These are phyloP conservation scores for Reticulitermes lucifugus DNA, from an alignment of 2,888 invertebrate species.

Conservation along the genomic window DNA sequence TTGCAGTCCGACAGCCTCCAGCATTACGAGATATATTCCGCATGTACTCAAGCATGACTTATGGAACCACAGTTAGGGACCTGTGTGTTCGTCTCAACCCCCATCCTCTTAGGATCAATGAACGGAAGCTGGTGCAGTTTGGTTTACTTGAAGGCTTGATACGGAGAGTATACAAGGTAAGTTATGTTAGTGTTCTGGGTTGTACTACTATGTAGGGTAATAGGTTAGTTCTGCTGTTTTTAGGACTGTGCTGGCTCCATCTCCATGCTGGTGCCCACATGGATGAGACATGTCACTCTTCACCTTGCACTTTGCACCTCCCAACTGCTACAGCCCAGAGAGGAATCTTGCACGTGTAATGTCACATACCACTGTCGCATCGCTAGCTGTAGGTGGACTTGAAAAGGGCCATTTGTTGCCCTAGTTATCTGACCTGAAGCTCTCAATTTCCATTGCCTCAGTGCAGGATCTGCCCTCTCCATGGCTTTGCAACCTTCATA, in stretches of 20 bases:
- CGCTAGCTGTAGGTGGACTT: not conserved
- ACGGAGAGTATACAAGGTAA: slow-evolving; percentile 81
- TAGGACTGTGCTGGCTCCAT: too few relatives aligned
- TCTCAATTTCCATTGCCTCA: too few relatives aligned
- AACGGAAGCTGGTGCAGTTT: slow-evolving; percentile 86
- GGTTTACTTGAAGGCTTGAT: slow-evolving; percentile 89
- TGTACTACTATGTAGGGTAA: too few relatives aligned
- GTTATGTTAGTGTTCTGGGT: not conserved
- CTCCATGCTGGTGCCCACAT: too few relatives aligned
- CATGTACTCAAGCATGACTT: slow-evolving; percentile 81
- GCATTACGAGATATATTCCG: slow-evolving; percentile 77
- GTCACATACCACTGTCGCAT: not conserved
- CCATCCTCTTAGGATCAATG: slow-evolving; percentile 79
- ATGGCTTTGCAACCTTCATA: too few relatives aligned
- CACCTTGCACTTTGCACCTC: not conserved
- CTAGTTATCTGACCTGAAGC: too few relatives aligned
- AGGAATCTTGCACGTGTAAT: not conserved
- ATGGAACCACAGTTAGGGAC: slow-evolving; percentile 81
- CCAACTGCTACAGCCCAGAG: not conserved
- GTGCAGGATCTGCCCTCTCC: too few relatives aligned
- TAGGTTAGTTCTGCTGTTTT: too few relatives aligned
- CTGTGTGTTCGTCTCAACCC: slow-evolving; percentile 81
- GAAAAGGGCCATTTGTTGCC: too few relatives aligned
- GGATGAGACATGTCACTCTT: not conserved
- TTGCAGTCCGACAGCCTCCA: slow-evolving; percentile 73